Evolutionary conservation across 2,113 vertebrate species (phyloP), one percentile per base, ranked within the genome.

Genomic region (Blennius ocellaris): DNA sequence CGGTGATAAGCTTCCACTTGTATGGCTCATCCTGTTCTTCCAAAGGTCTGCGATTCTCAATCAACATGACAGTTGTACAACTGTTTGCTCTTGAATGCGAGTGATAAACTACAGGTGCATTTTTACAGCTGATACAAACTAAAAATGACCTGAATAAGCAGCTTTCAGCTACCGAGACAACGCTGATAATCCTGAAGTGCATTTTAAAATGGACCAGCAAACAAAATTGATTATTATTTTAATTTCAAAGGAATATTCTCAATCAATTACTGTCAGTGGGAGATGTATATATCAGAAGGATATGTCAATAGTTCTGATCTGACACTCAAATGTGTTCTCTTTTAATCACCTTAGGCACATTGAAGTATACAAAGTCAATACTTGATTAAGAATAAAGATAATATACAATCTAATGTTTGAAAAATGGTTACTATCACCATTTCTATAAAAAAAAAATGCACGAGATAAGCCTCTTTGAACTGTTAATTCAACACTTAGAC

Each of bases 41-140:
- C 90, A 90, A 92, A 91, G 91, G 85, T 91, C 80, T 80, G 62
- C 8, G 9, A 41, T 15, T 11, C 55, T 78, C 55, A 53, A 40
- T 30, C 57, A 64, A 70, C 69, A 69, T 0, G 1, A n/a, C 45
- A 30, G 21, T 30, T 73, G 56, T 37, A 16, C 11, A 15, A 1
- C 45, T 57, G 52, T 17, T 53, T 36, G 61, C 15, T 30, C 48
- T 41, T 54, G 37, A 38, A 60, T 7, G 12, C 16, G 16, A 82
- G 43, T 5, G 15, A 70, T 12, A 74, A 6, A 21, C 21, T 39
- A 30, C 5, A 11, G 16, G 57, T 40, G 72, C 69, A 75, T 30
- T 16, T 48, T 47, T 10, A 67, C 3, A n/a, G 7, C 36, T 50
- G 11, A 69, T 51, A 70, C 36, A 50, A 47, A 69, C 37, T 36